These are phyloP conservation scores for Nasalis larvatus DNA, from an alignment of 2,113 vertebrate species.

Conservation along the genomic window DNA sequence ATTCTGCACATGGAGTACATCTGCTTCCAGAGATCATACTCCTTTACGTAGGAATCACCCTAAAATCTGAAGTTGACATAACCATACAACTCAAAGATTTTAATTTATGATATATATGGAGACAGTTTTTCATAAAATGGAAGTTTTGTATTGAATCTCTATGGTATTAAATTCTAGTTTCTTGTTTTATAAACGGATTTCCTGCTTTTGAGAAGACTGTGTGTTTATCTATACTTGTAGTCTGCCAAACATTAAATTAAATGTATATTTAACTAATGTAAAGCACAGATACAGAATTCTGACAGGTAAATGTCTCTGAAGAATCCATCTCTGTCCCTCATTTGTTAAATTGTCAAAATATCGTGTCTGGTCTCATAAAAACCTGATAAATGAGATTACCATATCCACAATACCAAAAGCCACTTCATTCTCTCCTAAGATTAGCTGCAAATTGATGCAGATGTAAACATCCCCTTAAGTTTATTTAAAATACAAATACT, in stretches of 20 bases:
- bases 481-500: constrained; percentile 25
- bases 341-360: background rate
- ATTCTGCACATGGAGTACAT: constrained; percentile 22
- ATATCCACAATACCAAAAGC: background rate
- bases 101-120: background rate
- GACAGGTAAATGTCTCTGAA: background rate
- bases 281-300: background rate
- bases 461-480: background rate
- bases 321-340: background rate
- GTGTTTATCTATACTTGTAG: background rate
- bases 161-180: background rate
- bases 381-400: background rate
- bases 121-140: background rate
- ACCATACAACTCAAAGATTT: constrained; percentile 20
- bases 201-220: background rate
- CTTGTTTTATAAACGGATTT: background rate
- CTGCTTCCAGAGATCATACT: background rate
- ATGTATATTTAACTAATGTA: constrained; percentile 15
- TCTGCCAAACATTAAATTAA: constrained; percentile 16
- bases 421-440: background rate
- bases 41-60: background rate
- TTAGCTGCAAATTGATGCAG: background rate
- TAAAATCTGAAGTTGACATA: constrained; percentile 25
- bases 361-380: background rate
- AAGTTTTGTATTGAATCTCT: constrained; percentile 10